These are phyloP conservation scores for Crotalus tigris DNA, from an alignment of 2,113 vertebrate genomes.

Conservation along the genomic window DNA sequence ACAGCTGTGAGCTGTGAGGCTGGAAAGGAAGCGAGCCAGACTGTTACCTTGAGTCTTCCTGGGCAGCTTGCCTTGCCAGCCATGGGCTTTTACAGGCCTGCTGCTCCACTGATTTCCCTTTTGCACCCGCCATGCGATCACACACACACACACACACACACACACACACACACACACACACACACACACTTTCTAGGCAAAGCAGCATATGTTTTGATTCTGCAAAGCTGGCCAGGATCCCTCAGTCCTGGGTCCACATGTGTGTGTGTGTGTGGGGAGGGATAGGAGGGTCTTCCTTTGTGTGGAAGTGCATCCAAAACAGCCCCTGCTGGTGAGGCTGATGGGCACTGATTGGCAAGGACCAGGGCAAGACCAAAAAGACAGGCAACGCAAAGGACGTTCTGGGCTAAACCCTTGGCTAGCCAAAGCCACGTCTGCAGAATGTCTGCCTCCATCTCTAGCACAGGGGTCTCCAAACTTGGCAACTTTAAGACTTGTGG, in stretches of 20 bases:
- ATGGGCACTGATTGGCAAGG: not conserved
- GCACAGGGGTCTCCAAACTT: not conserved
- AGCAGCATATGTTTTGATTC: conserved; percentile 4
- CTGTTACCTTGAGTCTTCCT: not conserved
- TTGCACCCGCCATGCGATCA: not conserved
- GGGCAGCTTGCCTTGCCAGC: not conserved
- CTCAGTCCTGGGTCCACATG: not conserved
- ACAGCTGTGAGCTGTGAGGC: not conserved
- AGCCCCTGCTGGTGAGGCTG: not conserved
- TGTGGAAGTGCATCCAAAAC: not conserved
- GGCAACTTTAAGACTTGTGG: not conserved
- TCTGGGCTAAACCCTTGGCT: not conserved
- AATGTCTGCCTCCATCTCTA: not conserved
- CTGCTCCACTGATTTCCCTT: not conserved
- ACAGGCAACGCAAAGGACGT: not conserved
- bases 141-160: not conserved
- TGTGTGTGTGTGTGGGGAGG: rapidly evolving
- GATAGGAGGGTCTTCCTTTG: not conserved
- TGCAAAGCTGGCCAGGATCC: not conserved
- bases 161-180: too few relatives aligned
- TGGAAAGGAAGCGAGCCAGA: not conserved
- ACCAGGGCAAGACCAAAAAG: not conserved
- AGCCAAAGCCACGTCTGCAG: not conserved
- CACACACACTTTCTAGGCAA: not conserved
- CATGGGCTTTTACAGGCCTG: not conserved